A percentile compares a stretch with the other conserved stretches of the same genome.
phyloP scores from a whole-genome alignment of 1,140 invertebrate species.

The Scaptomyza pallida region DNA sequence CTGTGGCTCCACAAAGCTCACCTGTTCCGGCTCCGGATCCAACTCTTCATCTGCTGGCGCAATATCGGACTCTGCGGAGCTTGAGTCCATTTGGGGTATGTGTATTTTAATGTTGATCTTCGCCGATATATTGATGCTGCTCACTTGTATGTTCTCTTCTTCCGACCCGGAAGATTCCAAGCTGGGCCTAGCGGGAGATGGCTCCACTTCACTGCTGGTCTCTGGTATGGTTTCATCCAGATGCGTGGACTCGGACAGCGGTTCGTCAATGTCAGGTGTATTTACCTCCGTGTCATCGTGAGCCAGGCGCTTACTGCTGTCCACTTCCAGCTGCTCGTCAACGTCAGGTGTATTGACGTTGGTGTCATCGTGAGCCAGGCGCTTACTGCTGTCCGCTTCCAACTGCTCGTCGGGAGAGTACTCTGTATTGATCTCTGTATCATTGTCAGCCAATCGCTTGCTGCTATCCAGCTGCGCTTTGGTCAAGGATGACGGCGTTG shows the following conservation, averaged over 20 bases:
- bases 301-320: constrained; percentile 28
- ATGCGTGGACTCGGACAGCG: constrained; percentile 15
- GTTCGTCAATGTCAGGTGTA: constrained; percentile 27
- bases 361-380: constrained; percentile 48
- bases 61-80: constrained; percentile 42
- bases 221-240: constrained; percentile 65
- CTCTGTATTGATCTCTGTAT: constrained; percentile 54
- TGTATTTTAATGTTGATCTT: constrained; percentile 81
- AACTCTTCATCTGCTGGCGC: neutral
- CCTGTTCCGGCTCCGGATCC: neutral
- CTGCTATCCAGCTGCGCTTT: constrained; percentile 15
- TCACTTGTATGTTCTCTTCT: constrained; percentile 49
- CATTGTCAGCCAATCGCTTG: constrained; percentile 53
- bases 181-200: constrained; percentile 5
- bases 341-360: constrained; percentile 34
- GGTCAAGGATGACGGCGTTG: neutral
- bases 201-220: constrained; percentile 55
- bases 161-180: constrained; percentile 1
- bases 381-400: constrained; percentile 12
- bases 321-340: constrained; percentile 10
- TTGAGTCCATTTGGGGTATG: constrained; percentile 54
- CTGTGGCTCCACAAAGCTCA: neutral
- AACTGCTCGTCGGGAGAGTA: constrained; percentile 16
- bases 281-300: constrained; percentile 48
- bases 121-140: constrained; percentile 79